These are phyloP conservation scores for Paedocypris micromegethes DNA, from an alignment of 2,797 vertebrate species.

Conservation along the genomic window DNA sequence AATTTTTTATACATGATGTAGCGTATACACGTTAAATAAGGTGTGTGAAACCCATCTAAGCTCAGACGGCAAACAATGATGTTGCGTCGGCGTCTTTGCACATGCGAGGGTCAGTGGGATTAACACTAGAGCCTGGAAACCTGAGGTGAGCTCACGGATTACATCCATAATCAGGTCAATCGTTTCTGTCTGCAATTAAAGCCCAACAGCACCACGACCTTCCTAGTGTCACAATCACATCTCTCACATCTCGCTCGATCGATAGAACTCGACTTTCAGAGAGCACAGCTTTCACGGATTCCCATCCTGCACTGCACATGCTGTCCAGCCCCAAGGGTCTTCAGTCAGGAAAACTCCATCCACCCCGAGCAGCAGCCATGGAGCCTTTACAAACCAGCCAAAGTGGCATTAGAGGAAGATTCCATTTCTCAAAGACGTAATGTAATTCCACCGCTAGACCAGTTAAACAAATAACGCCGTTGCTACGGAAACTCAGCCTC, in stretches of 20 bases:
- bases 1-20: too few species aligned
- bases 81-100: constrained; percentile 34
- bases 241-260: constrained; percentile 3
- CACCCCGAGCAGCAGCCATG: background rate
- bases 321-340: background rate
- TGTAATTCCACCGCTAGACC: background rate
- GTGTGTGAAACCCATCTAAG: background rate
- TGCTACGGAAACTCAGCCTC: too few species aligned
- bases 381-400: constrained; percentile 14
- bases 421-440: background rate
- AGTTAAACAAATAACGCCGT: background rate
- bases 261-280: constrained; percentile 11
- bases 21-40: too few species aligned
- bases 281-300: constrained; percentile 21
- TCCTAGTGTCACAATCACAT: constrained; percentile 37
- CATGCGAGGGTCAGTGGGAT: constrained; percentile 59
- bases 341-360: constrained; percentile 26
- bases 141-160: constrained; percentile 61
- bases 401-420: constrained; percentile 7
- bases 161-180: constrained; percentile 67
- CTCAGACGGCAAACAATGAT: constrained; percentile 42
- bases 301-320: background rate
- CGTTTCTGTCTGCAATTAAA: constrained; percentile 46
- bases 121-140: constrained; percentile 51
- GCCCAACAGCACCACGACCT: constrained; percentile 47